Evolutionary conservation across 2,797 vertebrate genomes (phyloP).

Genomic region (Neomorphus geoffroyi): DNA sequence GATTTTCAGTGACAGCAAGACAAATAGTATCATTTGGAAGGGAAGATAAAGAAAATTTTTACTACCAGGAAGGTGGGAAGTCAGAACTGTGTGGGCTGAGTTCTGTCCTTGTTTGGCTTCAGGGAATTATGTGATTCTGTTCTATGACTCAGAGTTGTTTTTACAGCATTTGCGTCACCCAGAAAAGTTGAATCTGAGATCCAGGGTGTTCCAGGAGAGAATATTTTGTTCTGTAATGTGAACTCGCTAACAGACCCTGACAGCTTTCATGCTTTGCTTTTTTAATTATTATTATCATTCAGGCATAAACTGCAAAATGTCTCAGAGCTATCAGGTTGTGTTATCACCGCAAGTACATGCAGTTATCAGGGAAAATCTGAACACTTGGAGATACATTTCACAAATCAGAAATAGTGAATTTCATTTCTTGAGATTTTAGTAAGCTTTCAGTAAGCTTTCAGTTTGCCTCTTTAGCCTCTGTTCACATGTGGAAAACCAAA

Average conservation of each 20-base stretch:
- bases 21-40: not conserved
- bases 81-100: constrained; percentile 7
- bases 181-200: constrained; percentile 44
- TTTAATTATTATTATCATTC: not conserved
- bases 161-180: constrained; percentile 61
- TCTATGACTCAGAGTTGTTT: constrained; percentile 63
- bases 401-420: not conserved
- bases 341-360: not conserved
- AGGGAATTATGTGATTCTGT: constrained; percentile 49
- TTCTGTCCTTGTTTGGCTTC: constrained; percentile 62
- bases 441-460: not conserved
- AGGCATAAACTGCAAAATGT: not conserved
- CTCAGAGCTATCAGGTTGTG: not conserved
- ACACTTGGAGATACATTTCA: not conserved
- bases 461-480: not conserved
- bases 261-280: constrained; percentile 9
- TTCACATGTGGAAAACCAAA: not conserved
- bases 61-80: constrained; percentile 15
- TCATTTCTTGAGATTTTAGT: not conserved
- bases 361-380: not conserved
- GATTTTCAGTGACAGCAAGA: not conserved
- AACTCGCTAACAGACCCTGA: not conserved
- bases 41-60: not conserved
- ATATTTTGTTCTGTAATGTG: constrained; percentile 50
- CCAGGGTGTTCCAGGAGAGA: constrained; percentile 23